Evolutionary conservation across 1,140 invertebrate genomes (phyloP).

Genomic region (Hycleus cichorii): DNA sequence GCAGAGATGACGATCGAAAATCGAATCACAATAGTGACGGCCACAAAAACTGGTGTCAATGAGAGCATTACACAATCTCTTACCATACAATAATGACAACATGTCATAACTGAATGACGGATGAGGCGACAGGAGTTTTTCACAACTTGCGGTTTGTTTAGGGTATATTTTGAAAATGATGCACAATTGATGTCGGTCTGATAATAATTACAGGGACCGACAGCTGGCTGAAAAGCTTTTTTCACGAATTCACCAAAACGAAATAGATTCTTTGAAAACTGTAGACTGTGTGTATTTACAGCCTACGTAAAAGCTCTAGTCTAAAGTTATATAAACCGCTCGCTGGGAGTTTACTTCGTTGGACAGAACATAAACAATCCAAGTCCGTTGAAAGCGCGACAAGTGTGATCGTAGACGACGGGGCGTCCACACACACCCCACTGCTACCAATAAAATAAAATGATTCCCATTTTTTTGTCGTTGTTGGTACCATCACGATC

Average conservation of each 20-base stretch:
- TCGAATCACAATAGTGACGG: slow-evolving; percentile 5
- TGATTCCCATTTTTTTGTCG: slow-evolving; percentile 18
- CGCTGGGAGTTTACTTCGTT: slow-evolving; percentile 12
- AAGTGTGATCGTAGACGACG: slow-evolving; percentile 26
- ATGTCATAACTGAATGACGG: slow-evolving; percentile 30
- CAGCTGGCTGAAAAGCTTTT: too few relatives aligned
- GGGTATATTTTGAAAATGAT: neutral
- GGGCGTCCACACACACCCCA: slow-evolving; percentile 25
- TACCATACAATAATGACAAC: slow-evolving; percentile 19
- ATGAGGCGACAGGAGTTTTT: slow-evolving; percentile 19
- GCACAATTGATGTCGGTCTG: too few relatives aligned
- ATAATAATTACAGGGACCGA: too few relatives aligned
- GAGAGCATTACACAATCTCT: slow-evolving; percentile 25
- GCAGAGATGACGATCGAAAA: slow-evolving; percentile 8
- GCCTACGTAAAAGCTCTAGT: too few relatives aligned
- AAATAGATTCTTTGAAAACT: too few relatives aligned
- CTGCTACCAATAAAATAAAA: slow-evolving; percentile 33
- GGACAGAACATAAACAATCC: slow-evolving; percentile 24
- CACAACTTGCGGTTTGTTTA: slow-evolving; percentile 17
- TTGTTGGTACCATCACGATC: slow-evolving; percentile 14
- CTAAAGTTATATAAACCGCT: neutral
- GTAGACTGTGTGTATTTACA: too few relatives aligned
- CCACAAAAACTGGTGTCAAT: too few relatives aligned
- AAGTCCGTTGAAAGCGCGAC: slow-evolving; percentile 29
- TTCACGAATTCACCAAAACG: too few relatives aligned